A percentile compares a stretch with the other conserved stretches of the same genome.
Conservation (phyloP, 2,113 vertebrate genomes). For the Setophaga coronata region DNA sequence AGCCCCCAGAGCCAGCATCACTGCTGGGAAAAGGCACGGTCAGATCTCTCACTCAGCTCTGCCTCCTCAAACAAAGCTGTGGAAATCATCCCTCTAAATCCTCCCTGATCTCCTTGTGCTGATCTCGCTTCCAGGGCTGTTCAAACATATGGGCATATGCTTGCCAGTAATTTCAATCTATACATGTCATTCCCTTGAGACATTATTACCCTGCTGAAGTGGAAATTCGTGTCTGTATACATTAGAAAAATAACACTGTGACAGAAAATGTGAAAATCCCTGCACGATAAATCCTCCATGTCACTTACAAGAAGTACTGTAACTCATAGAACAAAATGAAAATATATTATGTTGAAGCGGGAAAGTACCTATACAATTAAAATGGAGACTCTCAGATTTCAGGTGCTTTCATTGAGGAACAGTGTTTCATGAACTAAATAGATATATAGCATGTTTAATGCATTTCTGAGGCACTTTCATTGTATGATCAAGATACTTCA, state of each 20-base stretch:
- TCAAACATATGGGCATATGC: slow-evolving; percentile 18
- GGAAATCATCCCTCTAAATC: slow-evolving; percentile 52
- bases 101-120: background rate
- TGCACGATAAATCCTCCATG: background rate
- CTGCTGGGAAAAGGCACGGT: background rate
- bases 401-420: background rate
- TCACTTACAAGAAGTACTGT: background rate
- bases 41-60: background rate
- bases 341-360: background rate
- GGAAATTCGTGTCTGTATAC: background rate
- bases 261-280: background rate
- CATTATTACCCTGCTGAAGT: background rate
- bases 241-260: background rate
- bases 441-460: background rate
- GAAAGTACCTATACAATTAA: background rate
- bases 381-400: background rate
- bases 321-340: background rate
- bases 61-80: background rate
- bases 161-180: background rate
- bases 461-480: background rate
- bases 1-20: background rate
- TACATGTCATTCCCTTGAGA: background rate
- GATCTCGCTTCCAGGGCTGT: background rate
- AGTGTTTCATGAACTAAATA: background rate
- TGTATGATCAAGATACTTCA: background rate